A percentile compares a stretch with the other conserved stretches of the same genome.
Evolutionary conservation across 1,140 invertebrate genomes (phyloP).

Genomic region (Ganaspis sp.): DNA sequence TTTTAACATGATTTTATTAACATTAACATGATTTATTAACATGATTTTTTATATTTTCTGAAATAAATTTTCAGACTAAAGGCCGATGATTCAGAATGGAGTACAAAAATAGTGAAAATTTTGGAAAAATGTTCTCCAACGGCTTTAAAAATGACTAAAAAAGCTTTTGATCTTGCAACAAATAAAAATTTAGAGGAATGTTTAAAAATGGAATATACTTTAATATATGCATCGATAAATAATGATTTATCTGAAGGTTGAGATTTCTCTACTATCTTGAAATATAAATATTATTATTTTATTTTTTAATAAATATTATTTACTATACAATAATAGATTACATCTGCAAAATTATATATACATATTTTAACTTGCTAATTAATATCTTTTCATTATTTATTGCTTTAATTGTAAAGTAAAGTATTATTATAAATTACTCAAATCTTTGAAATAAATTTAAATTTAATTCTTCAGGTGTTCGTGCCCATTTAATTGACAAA

Average conservation of each 20-base stretch:
- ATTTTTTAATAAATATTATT: too few species aligned
- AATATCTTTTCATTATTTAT: too few species aligned
- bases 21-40: too few species aligned
- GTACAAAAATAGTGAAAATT: neutral
- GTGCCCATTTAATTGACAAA: neutral
- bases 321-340: too few species aligned
- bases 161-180: neutral
- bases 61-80: neutral
- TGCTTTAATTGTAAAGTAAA: too few species aligned
- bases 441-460: too few species aligned
- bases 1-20: too few species aligned
- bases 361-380: too few species aligned
- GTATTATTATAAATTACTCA: too few species aligned
- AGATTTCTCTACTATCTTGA: too few species aligned
- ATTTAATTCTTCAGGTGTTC: neutral
- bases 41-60: neutral
- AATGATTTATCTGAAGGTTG: neutral
- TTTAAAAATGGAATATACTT: neutral
- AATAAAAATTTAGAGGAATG: neutral
- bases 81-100: neutral
- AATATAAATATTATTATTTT: too few species aligned
- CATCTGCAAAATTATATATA: too few species aligned
- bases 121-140: neutral
- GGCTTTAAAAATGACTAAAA: constrained; percentile 4
- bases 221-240: neutral